Conservation (phyloP, 2,113 vertebrate species). For the Chitala chitala region DNA sequence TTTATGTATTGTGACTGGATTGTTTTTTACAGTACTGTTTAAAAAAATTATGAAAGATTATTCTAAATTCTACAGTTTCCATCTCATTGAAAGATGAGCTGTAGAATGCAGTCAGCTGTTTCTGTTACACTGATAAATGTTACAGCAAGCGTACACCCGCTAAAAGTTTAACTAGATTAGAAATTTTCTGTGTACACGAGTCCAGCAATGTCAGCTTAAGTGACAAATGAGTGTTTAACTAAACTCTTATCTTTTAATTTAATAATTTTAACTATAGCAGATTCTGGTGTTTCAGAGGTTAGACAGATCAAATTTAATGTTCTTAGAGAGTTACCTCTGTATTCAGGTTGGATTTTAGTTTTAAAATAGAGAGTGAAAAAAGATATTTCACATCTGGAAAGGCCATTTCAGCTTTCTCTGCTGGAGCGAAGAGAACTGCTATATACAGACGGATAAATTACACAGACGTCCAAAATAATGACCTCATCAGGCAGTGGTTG, state of each 20-base stretch:
- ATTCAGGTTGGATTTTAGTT: not conserved
- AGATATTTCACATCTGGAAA: constrained; percentile 41
- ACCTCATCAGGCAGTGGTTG: constrained; percentile 37
- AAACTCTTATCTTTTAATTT: no score
- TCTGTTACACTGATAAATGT: no score
- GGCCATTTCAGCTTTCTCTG: constrained; percentile 26
- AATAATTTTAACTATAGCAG: no score
- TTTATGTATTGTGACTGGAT: constrained; percentile 5
- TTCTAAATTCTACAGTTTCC: not conserved
- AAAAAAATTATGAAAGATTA: not conserved
- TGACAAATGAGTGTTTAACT: no score
- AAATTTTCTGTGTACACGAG: not conserved
- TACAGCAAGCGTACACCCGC: not conserved
- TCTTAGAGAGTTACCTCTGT: no score
- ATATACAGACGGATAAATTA: constrained; percentile 15
- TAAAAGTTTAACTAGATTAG: not conserved
- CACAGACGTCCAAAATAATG: constrained; percentile 33
- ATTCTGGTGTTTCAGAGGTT: not conserved
- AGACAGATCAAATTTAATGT: not conserved
- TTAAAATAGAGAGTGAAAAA: not conserved
- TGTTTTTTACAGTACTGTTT: not conserved
- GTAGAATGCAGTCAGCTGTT: no score
- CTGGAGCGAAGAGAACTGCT: constrained; percentile 14
- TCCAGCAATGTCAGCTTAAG: no score
- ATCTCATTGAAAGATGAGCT: not conserved